Percentiles rank a stretch among this genome's conserved stretches.
Evolutionary conservation across 2,888 invertebrate genomes (phyloP).

Genomic region (Spilosoma lubricipeda): DNA sequence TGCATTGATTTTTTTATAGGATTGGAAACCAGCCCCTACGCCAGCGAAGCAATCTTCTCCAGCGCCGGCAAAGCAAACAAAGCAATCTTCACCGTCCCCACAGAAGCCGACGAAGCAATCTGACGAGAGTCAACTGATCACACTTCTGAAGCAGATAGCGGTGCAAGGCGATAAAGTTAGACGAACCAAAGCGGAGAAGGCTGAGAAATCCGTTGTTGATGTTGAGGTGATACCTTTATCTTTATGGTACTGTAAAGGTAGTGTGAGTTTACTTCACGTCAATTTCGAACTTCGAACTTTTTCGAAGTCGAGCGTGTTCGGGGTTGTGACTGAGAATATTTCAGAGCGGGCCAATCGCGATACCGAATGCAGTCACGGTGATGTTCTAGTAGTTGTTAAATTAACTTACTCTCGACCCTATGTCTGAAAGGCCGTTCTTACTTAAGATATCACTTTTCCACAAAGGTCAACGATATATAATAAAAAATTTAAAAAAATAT

Average conservation of each 20-base stretch:
- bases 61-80: conserved; percentile 18
- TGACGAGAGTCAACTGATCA: conserved; percentile 55
- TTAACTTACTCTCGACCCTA: no score
- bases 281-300: no score
- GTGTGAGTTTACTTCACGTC: no score
- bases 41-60: conserved; percentile 15
- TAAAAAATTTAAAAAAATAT: no score
- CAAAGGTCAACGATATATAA: no score
- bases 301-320: no score
- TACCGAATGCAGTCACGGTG: no score
- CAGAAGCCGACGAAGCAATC: conserved; percentile 29
- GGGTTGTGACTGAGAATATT: no score
- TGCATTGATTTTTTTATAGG: conserved; percentile 6
- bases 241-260: neutral
- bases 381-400: no score
- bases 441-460: no score
- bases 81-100: conserved; percentile 13
- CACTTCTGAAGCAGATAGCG: conserved; percentile 73
- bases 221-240: conserved; percentile 58
- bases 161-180: conserved; percentile 91
- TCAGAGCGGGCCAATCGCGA: no score
- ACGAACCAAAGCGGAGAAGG: conserved; percentile 89
- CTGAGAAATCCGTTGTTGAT: conserved; percentile 86
- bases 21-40: conserved; percentile 18
- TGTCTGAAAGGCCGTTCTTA: no score